Evolutionary conservation across 2,113 vertebrate genomes (phyloP), one percentile per base, ranked within the genome.

Genomic region (Mesitornis unicolor): DNA sequence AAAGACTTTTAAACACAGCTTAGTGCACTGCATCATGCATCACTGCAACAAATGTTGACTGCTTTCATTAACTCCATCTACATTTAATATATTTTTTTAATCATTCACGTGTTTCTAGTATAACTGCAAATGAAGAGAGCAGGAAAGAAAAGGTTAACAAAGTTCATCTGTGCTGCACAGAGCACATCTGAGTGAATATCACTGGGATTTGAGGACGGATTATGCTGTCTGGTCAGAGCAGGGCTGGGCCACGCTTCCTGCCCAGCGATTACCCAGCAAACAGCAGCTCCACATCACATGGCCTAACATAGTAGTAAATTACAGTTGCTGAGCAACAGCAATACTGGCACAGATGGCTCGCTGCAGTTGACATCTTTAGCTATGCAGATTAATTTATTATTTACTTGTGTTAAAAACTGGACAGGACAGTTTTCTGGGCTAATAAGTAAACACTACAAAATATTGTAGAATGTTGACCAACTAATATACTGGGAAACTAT

Each of bases 321-420:
- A 96, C 94, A 95, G 97, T 97, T 97, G 97, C 97, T 93, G 92
- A 93, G 97, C 97, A 97, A 98, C 97, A 95, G 93, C 84, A 91
- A 94, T 87, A 74, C 87, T 57, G 92, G 96, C 11, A 0, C 96
- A 95, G 95, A 97, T 98, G 97, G 95, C 85, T 95, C 87, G 28
- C 93, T 96, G 96, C 90, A 89, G 91, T 88, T 97, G 95, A 97
- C 95, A 97, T 97, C 96, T 96, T 97, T 97, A 97, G 95, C 93
- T 93, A 97, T 97, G 96, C 97, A 97, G 96, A 96, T 97, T 97
- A 97, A 98, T 96, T 95, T 97, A 96, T 97, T 96, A 97, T 97
- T 97, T 96, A 97, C 94, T 96, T 69, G 76, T 86, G 87, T 79
- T 94, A 95, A 95, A 96, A 96, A 92, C 88, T 40, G 56, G 87